Percentiles rank a stretch among this genome's conserved stretches.
Conservation (phyloP, 2,797 vertebrate species). For the Aeoliscus strigatus region DNA sequence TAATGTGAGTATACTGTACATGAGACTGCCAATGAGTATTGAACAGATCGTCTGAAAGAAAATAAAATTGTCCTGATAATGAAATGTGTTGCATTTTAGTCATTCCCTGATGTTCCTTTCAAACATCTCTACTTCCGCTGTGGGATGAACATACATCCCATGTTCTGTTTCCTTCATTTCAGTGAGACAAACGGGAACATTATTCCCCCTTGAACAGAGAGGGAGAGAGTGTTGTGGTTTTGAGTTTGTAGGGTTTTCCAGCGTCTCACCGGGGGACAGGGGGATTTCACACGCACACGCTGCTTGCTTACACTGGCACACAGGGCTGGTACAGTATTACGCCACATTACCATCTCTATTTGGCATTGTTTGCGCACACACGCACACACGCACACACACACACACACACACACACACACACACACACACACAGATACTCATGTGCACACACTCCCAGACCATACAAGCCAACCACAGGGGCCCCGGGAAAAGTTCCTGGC, state of each 20-base stretch:
- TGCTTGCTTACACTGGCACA: slow-evolving; percentile 65
- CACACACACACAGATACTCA: slow-evolving; percentile 57
- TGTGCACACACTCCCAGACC: slow-evolving; percentile 56
- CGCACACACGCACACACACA: slow-evolving; percentile 60
- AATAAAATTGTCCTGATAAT: too few species aligned
- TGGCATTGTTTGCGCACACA: slow-evolving; percentile 63
- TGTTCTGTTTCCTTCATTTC: too few species aligned
- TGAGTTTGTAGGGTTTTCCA: slow-evolving; percentile 59
- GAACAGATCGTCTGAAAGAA: too few species aligned
- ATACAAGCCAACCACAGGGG: slow-evolving; percentile 66
- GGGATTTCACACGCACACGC: slow-evolving; percentile 61
- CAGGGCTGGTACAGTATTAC: slow-evolving; percentile 62
- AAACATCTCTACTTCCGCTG: too few species aligned
- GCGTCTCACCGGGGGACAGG: slow-evolving; percentile 58
- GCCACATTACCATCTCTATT: slow-evolving; percentile 63
- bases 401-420: slow-evolving; percentile 55
- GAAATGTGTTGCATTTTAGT: too few species aligned
- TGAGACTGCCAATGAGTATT: too few species aligned
- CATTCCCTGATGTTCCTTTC: too few species aligned
- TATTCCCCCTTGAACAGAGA: too few species aligned
- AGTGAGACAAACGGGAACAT: too few species aligned
- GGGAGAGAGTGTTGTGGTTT: slow-evolving; percentile 34
- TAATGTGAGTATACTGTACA: too few species aligned
- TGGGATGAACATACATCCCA: too few species aligned
- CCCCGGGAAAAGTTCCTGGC: slow-evolving; percentile 60